phyloP scores from a whole-genome alignment of 2,888 invertebrate species.

The Linnaemya tessellans region DNA sequence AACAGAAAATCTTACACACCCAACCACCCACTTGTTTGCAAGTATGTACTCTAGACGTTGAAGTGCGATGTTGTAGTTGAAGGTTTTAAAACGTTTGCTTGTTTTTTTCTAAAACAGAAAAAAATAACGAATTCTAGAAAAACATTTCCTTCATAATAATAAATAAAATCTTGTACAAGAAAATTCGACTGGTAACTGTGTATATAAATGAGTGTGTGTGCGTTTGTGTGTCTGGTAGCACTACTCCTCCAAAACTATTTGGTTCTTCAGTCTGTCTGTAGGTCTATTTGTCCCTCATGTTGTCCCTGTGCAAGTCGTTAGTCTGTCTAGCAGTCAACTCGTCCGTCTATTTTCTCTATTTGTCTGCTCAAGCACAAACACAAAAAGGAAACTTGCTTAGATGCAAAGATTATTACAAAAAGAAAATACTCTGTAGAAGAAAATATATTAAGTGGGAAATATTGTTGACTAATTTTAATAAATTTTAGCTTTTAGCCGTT shows the following conservation, averaged over 20 bases:
- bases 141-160: slow-evolving; percentile 60
- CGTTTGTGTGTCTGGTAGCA: neutral
- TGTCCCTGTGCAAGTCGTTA: slow-evolving; percentile 3
- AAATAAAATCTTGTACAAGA: slow-evolving; percentile 27
- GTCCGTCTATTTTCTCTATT: slow-evolving; percentile 30
- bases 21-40: slow-evolving; percentile 59
- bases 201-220: neutral
- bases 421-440: neutral
- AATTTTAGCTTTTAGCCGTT: slow-evolving; percentile 70
- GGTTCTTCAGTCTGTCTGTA: neutral
- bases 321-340: slow-evolving; percentile 3
- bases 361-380: slow-evolving; percentile 33
- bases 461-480: slow-evolving; percentile 72
- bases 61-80: slow-evolving; percentile 31
- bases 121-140: slow-evolving; percentile 15
- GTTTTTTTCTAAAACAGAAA: neutral
- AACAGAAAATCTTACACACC: slow-evolving; percentile 41
- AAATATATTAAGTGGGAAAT: slow-evolving; percentile 51
- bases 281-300: slow-evolving; percentile 10
- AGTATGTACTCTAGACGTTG: slow-evolving; percentile 9
- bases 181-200: neutral
- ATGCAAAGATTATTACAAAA: slow-evolving; percentile 30
- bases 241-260: slow-evolving; percentile 44
- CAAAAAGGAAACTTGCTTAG: neutral
- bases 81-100: slow-evolving; percentile 56